phyloP scores from a whole-genome alignment of 2,888 invertebrate genomes.

The Panzeria rudis region DNA sequence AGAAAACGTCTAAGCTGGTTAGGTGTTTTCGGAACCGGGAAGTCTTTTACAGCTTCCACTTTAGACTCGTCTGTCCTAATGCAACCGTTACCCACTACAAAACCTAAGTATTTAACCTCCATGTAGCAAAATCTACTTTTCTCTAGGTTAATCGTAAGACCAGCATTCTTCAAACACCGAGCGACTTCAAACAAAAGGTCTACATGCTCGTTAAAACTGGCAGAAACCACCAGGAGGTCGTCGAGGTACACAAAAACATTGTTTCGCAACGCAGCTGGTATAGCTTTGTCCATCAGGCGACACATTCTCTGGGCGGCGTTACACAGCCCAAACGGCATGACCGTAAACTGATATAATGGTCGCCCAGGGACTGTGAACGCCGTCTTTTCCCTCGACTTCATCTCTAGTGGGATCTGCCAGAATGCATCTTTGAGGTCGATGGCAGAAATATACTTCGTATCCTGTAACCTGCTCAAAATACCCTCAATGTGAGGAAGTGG shows the following conservation, averaged over 20 bases:
- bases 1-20: conserved; percentile 37
- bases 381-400: no score
- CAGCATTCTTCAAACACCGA: neutral
- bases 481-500: neutral
- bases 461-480: conserved; percentile 18
- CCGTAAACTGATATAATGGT: no score
- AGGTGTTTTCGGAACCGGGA: conserved; percentile 7
- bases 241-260: conserved; percentile 15
- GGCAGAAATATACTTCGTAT: conserved; percentile 61
- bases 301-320: no score
- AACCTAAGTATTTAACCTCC: conserved; percentile 37
- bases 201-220: conserved; percentile 30
- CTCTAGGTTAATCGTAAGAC: conserved; percentile 32
- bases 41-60: neutral
- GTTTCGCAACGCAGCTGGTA: neutral
- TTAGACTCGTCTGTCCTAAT: conserved; percentile 10
- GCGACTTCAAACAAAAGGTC: conserved; percentile 7
- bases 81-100: conserved; percentile 39
- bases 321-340: no score
- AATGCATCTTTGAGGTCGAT: conserved; percentile 55
- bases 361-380: no score
- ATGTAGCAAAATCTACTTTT: conserved; percentile 1
- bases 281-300: conserved; percentile 41
- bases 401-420: conserved; percentile 29
- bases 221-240: conserved; percentile 29